Percentiles rank a stretch among this genome's conserved stretches.
Evolutionary conservation across 2,888 invertebrate species (phyloP).

Genomic region (Macropis europaea): DNA sequence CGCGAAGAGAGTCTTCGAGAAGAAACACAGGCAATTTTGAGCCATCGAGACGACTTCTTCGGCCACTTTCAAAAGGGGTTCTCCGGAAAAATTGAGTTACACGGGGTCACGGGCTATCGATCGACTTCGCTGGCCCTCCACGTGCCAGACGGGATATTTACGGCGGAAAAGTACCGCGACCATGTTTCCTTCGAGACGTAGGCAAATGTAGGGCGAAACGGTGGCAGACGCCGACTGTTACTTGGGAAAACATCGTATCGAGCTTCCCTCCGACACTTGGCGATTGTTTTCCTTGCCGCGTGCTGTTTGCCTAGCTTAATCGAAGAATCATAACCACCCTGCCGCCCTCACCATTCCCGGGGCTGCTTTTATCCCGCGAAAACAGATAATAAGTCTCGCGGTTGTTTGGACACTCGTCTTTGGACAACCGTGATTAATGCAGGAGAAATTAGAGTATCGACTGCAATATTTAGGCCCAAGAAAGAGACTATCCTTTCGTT

Average conservation of each 20-base stretch:
- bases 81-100: slow-evolving; percentile 10
- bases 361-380: slow-evolving; percentile 8
- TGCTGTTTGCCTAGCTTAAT: slow-evolving; percentile 70
- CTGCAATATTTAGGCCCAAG: no score
- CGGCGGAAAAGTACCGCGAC: slow-evolving; percentile 3
- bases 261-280: slow-evolving; percentile 57
- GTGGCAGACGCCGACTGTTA: slow-evolving; percentile 63
- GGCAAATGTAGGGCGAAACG: slow-evolving; percentile 49
- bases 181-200: slow-evolving; percentile 13
- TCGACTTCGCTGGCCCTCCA: background rate
- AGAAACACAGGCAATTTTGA: background rate
- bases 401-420: slow-evolving; percentile 7
- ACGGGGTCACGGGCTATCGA: slow-evolving; percentile 2
- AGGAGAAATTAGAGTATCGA: no score
- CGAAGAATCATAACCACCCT: slow-evolving; percentile 70
- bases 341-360: background rate
- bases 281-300: slow-evolving; percentile 60
- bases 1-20: slow-evolving; percentile 20
- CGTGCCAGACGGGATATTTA: slow-evolving; percentile 29
- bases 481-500: no score
- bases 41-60: background rate
- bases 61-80: background rate
- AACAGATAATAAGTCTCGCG: slow-evolving; percentile 19
- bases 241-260: slow-evolving; percentile 67
- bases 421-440: slow-evolving; percentile 6